Evolutionary conservation across 2,797 vertebrate species (phyloP).

Genomic region (Phrynocephalus forsythii): DNA sequence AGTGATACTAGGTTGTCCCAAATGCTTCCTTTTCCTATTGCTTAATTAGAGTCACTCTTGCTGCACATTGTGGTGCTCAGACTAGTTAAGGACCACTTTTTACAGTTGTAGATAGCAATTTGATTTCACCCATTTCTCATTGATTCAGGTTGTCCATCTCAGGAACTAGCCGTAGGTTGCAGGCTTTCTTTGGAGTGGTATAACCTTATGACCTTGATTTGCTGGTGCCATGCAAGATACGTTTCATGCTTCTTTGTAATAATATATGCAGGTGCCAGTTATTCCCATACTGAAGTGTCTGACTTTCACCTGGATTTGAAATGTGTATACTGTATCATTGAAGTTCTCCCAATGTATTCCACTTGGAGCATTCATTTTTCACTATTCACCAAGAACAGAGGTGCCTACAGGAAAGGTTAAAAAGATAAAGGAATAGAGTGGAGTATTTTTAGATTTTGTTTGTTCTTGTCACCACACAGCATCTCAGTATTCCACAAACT

Average conservation of each 20-base stretch:
- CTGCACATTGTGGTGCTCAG: not conserved
- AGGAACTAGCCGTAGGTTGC: constrained; percentile 12
- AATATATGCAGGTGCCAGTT: not conserved
- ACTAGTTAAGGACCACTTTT: not conserved
- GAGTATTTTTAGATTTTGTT: not conserved
- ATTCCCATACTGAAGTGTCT: not conserved
- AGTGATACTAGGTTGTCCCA: not conserved
- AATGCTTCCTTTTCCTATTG: not conserved
- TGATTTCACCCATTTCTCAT: constrained; percentile 30
- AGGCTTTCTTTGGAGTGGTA: not conserved
- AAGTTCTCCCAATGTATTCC: not conserved
- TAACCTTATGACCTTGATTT: not conserved
- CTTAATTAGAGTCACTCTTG: not conserved
- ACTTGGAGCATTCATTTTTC: no score
- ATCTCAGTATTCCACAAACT: not conserved
- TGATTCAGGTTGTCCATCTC: constrained; percentile 1
- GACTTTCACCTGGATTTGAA: not conserved
- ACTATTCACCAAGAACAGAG: no score
- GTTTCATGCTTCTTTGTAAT: not conserved
- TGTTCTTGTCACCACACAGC: not conserved
- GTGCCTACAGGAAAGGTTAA: not conserved
- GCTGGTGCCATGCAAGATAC: not conserved
- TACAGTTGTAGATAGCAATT: constrained; percentile 7
- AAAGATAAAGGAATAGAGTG: not conserved
- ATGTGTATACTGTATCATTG: not conserved